Conservation (phyloP, 2,888 invertebrate genomes). For the Stratiomys singularior region DNA sequence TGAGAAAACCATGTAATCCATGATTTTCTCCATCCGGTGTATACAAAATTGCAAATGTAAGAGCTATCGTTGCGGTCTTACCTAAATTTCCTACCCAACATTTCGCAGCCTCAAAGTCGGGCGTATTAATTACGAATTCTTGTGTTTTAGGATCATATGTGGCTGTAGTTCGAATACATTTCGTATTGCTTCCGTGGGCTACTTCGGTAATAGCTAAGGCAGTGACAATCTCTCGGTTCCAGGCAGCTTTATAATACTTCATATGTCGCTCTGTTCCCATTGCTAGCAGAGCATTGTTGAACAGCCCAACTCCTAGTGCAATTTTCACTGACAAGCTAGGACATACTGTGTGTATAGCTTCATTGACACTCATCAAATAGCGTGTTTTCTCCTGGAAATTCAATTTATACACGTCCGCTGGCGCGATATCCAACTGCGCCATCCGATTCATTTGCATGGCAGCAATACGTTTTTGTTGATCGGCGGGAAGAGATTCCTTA, state of each 20-base stretch:
- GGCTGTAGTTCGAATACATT: slow-evolving; percentile 89
- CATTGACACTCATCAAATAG: slow-evolving; percentile 79
- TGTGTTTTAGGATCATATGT: slow-evolving; percentile 81
- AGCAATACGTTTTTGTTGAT: slow-evolving; percentile 78
- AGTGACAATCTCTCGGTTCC: slow-evolving; percentile 79
- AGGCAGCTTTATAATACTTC: slow-evolving; percentile 75
- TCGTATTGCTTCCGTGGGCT: slow-evolving; percentile 94
- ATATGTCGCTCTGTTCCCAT: slow-evolving; percentile 80
- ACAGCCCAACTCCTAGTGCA: slow-evolving; percentile 78
- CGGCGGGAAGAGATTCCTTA: slow-evolving; percentile 71
- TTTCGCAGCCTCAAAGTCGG: slow-evolving; percentile 95
- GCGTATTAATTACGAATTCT: slow-evolving; percentile 89
- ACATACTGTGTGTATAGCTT: slow-evolving; percentile 76
- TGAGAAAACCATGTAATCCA: slow-evolving; percentile 90
- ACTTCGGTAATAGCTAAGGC: slow-evolving; percentile 93
- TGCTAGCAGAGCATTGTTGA: slow-evolving; percentile 78
- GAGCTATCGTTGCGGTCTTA: slow-evolving; percentile 84
- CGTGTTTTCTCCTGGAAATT: slow-evolving; percentile 76
- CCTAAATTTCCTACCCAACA: slow-evolving; percentile 95
- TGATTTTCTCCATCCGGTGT: slow-evolving; percentile 81
- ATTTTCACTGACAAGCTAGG: slow-evolving; percentile 82
- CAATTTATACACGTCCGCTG: slow-evolving; percentile 70
- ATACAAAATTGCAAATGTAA: slow-evolving; percentile 90
- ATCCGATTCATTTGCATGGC: slow-evolving; percentile 76
- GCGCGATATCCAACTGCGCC: slow-evolving; percentile 74